Conservation (phyloP, 1,140 invertebrate species). For the Homalodisca vitripennis region DNA sequence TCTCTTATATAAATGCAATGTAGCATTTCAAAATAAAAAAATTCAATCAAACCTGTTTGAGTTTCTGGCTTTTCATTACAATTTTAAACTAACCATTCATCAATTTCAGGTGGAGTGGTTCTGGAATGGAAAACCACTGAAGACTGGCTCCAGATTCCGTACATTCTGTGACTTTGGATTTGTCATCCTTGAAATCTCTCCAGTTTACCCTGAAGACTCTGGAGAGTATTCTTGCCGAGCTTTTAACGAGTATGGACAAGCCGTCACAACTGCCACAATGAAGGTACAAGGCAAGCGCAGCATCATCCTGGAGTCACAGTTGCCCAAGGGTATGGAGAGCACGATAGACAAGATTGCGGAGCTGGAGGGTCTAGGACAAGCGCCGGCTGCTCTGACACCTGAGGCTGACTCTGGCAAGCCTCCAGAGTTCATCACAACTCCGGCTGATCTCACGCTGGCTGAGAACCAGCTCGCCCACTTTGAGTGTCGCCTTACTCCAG, state of each 20-base stretch:
- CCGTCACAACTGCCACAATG: slow-evolving; percentile 88
- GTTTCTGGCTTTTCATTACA: too few relatives aligned
- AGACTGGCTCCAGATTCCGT: slow-evolving; percentile 85
- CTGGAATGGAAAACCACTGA: slow-evolving; percentile 88
- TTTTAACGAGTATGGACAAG: slow-evolving; percentile 87
- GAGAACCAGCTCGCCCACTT: slow-evolving; percentile 93
- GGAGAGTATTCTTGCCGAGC: slow-evolving; percentile 92
- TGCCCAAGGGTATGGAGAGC: slow-evolving; percentile 89
- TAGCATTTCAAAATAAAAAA: too few relatives aligned
- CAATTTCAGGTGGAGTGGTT: slow-evolving; percentile 90
- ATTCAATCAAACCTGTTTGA: too few relatives aligned
- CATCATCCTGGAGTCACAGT: slow-evolving; percentile 87
- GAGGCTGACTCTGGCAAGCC: slow-evolving; percentile 85
- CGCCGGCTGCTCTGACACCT: slow-evolving; percentile 57
- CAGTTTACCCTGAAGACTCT: slow-evolving; percentile 92
- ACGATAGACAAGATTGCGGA: slow-evolving; percentile 93
- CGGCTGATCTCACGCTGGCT: slow-evolving; percentile 76
- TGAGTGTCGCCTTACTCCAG: slow-evolving; percentile 85
- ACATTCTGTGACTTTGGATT: slow-evolving; percentile 96
- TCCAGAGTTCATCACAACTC: slow-evolving; percentile 89
- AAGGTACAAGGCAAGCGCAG: slow-evolving; percentile 87
- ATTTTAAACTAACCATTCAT: too few relatives aligned
- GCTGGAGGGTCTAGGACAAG: slow-evolving; percentile 79
- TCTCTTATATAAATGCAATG: too few relatives aligned
- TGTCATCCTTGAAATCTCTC: slow-evolving; percentile 90